These are phyloP conservation scores for Gymnocheta viridis DNA, from an alignment of 2,888 invertebrate species.

Conservation along the genomic window DNA sequence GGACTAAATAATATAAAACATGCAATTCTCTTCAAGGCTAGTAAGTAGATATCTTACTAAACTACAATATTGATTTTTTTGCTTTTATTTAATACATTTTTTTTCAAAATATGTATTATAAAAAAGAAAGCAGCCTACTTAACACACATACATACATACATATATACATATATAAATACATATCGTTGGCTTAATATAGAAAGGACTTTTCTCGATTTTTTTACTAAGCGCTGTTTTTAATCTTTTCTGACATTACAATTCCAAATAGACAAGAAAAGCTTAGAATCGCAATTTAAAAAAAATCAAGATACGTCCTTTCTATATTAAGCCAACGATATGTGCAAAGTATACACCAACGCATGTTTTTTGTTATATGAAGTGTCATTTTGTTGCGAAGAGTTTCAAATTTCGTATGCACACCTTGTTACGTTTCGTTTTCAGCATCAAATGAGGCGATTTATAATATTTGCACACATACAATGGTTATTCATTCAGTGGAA, in stretches of 20 bases:
- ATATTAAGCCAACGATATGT: too few relatives aligned
- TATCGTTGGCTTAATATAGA: too few relatives aligned
- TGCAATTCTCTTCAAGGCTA: constrained; percentile 15
- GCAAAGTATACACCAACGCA: constrained; percentile 41
- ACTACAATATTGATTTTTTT: constrained; percentile 32
- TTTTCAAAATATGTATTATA: constrained; percentile 20
- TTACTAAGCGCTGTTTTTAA: too few relatives aligned
- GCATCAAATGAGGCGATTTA: constrained; percentile 39
- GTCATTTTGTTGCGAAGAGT: constrained; percentile 34
- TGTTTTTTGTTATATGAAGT: constrained; percentile 34
- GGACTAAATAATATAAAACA: constrained; percentile 1
- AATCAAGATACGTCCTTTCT: too few relatives aligned
- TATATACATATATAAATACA: not conserved
- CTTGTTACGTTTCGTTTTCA: constrained; percentile 25
- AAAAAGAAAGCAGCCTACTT: constrained; percentile 25
- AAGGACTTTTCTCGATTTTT: too few relatives aligned
- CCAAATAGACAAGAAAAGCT: too few relatives aligned
- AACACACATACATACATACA: not conserved
- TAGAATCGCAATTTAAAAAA: too few relatives aligned
- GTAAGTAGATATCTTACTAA: not conserved
- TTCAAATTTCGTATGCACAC: constrained; percentile 53
- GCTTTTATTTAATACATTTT: constrained; percentile 10
- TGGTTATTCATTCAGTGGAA: not conserved
- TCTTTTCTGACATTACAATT: too few relatives aligned
- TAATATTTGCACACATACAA: constrained; percentile 10